These are phyloP conservation scores for Epinotia demarniana DNA, from an alignment of 2,888 invertebrate species.

Conservation along the genomic window DNA sequence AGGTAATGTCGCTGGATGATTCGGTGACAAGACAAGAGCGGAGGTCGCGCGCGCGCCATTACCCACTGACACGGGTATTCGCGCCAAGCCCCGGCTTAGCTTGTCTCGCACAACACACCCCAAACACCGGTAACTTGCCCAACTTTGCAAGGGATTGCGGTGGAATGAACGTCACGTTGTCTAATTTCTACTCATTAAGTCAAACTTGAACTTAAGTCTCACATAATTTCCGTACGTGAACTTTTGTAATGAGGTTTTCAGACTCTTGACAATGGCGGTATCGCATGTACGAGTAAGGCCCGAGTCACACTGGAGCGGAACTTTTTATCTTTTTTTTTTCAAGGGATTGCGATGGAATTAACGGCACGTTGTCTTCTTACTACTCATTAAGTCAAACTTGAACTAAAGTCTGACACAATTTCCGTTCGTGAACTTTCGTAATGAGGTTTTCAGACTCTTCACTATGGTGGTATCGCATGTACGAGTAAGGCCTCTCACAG, in stretches of 20 bases:
- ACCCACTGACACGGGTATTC: constrained; percentile 18
- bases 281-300: neutral
- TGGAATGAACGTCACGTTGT: constrained; percentile 33
- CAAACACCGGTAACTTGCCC: constrained; percentile 28
- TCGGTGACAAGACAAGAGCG: constrained; percentile 7
- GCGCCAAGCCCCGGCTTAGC: constrained; percentile 1
- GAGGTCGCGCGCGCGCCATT: constrained; percentile 26
- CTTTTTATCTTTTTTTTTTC: too few species aligned
- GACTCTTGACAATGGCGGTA: neutral
- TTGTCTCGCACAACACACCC: constrained; percentile 26
- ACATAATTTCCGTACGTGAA: constrained; percentile 26
- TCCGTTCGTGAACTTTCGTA: too few species aligned
- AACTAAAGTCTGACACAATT: too few species aligned
- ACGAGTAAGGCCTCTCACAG: too few species aligned
- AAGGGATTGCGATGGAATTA: too few species aligned
- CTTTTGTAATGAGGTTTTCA: constrained; percentile 35
- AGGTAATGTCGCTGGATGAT: too few species aligned
- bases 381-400: too few species aligned
- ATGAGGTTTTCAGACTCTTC: too few species aligned
- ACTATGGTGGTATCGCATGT: too few species aligned
- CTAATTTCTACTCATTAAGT: constrained; percentile 33
- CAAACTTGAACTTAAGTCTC: constrained; percentile 18
- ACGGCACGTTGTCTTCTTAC: too few species aligned
- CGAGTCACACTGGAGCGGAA: too few species aligned
- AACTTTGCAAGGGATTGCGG: constrained; percentile 26